phyloP scores from a whole-genome alignment of 2,888 invertebrate genomes.

The Chrysolina oricalcia region DNA sequence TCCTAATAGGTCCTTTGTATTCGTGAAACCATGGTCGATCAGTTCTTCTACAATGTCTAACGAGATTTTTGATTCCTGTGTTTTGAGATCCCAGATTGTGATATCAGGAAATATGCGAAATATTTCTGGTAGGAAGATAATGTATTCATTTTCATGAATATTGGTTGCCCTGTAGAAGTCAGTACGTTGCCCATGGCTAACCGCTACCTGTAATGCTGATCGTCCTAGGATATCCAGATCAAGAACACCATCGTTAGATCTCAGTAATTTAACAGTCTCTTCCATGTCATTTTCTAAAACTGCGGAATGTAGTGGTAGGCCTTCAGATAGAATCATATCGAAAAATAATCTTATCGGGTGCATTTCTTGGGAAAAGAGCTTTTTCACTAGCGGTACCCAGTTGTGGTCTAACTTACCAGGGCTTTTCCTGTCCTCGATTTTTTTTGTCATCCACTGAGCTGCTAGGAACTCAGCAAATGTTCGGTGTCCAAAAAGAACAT shows the following conservation, averaged over 20 bases:
- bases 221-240: slow-evolving; percentile 30
- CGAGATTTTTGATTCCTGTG: slow-evolving; percentile 2
- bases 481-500: slow-evolving; percentile 35
- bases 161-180: slow-evolving; percentile 28
- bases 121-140: no score
- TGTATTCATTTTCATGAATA: no score
- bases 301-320: slow-evolving; percentile 28
- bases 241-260: neutral
- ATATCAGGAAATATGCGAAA: no score
- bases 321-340: slow-evolving; percentile 32
- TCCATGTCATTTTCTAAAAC: slow-evolving; percentile 29
- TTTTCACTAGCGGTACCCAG: slow-evolving; percentile 32
- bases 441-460: slow-evolving; percentile 35
- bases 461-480: slow-evolving; percentile 40
- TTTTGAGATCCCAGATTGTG: neutral
- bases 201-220: slow-evolving; percentile 34
- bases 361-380: slow-evolving; percentile 33
- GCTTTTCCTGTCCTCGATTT: slow-evolving; percentile 25
- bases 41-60: slow-evolving; percentile 24
- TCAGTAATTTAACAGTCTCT: neutral
- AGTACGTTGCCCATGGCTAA: slow-evolving; percentile 27
- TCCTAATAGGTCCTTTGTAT: slow-evolving; percentile 27
- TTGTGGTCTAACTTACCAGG: slow-evolving; percentile 15
- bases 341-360: slow-evolving; percentile 34
- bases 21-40: slow-evolving; percentile 12